These are phyloP conservation scores for Myoxocephalus aenaeus DNA, from an alignment of 2,797 vertebrate genomes.

Conservation along the genomic window DNA sequence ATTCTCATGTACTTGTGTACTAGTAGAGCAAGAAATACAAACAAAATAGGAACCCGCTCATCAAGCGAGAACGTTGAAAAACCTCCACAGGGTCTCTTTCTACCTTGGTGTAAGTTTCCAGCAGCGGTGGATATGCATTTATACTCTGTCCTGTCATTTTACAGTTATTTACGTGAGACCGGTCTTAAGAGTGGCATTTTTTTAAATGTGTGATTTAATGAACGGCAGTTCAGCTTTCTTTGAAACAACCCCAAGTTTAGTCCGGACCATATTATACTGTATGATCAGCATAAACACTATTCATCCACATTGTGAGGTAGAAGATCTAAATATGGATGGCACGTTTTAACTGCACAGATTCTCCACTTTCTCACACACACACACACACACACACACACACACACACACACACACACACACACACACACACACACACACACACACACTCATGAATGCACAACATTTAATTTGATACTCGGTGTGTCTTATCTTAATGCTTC, in stretches of 20 bases:
- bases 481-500: neutral
- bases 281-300: too few species aligned
- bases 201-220: neutral
- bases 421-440: too few species aligned
- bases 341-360: neutral
- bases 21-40: too few species aligned
- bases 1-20: too few species aligned
- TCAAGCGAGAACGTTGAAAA: neutral
- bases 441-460: too few species aligned
- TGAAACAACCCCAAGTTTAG: neutral
- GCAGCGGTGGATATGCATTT: conserved; percentile 1
- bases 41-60: too few species aligned
- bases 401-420: too few species aligned
- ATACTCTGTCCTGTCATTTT: neutral
- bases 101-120: neutral
- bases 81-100: neutral
- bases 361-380: too few species aligned
- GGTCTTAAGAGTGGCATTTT: too few species aligned
- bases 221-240: neutral
- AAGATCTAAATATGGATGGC: neutral
- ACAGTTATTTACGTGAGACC: neutral
- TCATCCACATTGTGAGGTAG: neutral
- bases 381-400: too few species aligned
- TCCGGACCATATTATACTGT: neutral
- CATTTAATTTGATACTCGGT: too few species aligned